These are phyloP conservation scores for Palythoa grandis DNA, from an alignment of 92 coral and sea anemone species.

Conservation along the genomic window DNA sequence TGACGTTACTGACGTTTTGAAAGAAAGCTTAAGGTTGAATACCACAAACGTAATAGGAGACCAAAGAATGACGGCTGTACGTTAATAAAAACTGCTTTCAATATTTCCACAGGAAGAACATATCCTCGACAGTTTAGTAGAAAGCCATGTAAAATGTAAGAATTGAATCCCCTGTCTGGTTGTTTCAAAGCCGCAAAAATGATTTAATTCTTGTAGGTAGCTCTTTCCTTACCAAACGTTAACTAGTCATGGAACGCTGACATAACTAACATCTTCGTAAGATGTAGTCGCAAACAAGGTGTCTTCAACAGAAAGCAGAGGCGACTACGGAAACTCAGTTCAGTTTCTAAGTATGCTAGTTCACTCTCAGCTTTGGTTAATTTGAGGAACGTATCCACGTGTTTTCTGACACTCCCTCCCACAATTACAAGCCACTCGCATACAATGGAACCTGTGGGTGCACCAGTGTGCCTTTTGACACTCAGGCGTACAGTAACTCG, in stretches of 20 bases:
- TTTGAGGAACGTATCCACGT: constrained; percentile 37
- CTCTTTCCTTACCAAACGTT: not conserved
- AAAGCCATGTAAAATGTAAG: not conserved
- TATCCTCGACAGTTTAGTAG: not conserved
- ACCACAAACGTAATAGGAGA: too few relatives aligned
- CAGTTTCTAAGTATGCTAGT: not conserved
- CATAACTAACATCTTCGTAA: too few relatives aligned
- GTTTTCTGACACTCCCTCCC: constrained; percentile 61
- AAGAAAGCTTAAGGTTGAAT: too few relatives aligned
- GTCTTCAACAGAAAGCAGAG: too few relatives aligned
- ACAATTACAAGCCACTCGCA: constrained; percentile 87
- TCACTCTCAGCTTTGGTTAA: constrained; percentile 37
- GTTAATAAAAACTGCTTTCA: not conserved
- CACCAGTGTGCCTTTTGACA: constrained; percentile 98
- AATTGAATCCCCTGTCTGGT: not conserved
- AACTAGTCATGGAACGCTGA: not conserved
- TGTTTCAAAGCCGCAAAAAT: not conserved
- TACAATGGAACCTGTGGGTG: constrained; percentile 86
- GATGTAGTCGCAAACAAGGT: too few relatives aligned
- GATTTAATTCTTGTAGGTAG: not conserved
- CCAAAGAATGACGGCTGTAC: too few relatives aligned
- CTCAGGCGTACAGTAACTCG: constrained; percentile 96
- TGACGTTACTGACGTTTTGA: too few relatives aligned
- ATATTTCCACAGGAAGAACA: not conserved
- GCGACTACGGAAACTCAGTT: not conserved